Evolutionary conservation across 2,797 vertebrate species (phyloP), one percentile per base, ranked within the genome.

Genomic region (Scolopax bukidnonensis): DNA sequence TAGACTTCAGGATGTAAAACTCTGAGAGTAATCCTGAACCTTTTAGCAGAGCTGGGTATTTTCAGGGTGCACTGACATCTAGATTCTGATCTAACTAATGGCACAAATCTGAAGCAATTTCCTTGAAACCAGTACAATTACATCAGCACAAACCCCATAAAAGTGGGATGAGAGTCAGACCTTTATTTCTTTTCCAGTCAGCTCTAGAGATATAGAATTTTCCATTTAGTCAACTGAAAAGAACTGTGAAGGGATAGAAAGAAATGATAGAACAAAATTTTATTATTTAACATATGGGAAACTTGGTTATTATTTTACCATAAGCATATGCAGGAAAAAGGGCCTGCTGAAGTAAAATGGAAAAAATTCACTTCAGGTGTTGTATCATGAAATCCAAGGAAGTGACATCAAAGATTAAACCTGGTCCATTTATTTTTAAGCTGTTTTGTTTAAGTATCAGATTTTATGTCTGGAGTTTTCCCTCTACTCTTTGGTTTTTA

Each of bases 161-260:
- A 95, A 80, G 45, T 61, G 41, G 81, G 77, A 94, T 87, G 88
- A 84, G 91, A 93, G 53, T 92, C 64, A 95, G 67, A 70, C 56
- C 64, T 87, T 94, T 96, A 95, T 97, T 95, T 96, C 93, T 95
- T 97, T 97, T 95, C 95, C 93, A 91, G 84, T 36, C 85, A 94
- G 63, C 87, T 84, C 68, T 82, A 91, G 82, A 95, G 73, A 91
- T 91, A 87, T 0, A 70, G 70, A 70, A 92, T 95, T 97, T 97
- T 97, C 92, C 94, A 94, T 45, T 91, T 40, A 92, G 76, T 80
- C 87, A 90, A 64, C 91, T 75, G 70, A 97, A 97, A 88, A 85
- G 45, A 78, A 91, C 74, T 89, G 38, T 84, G 86, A 96, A 93
- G 92, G 78, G 77, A 87, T 47, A 77, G 86, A 89, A 92, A 96